phyloP scores from a whole-genome alignment of 2,888 invertebrate species.

The Xanthorhoe designata region DNA sequence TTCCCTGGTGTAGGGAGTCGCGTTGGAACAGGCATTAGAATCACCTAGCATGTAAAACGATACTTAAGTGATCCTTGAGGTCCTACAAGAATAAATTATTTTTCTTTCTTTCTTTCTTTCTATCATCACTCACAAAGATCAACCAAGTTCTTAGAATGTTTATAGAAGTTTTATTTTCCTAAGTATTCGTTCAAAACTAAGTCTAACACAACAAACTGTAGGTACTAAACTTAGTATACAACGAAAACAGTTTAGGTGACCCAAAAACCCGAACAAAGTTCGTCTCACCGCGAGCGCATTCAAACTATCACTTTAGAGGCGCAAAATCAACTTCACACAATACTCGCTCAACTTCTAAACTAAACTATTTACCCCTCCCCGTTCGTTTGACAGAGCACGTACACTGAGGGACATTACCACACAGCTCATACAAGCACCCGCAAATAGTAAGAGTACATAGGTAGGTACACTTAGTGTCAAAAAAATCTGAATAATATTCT shows the following conservation, averaged over 20 bases:
- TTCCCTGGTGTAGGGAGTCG: no score
- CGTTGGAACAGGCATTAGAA: no score
- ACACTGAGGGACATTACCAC: conserved; percentile 3
- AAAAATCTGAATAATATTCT: no score
- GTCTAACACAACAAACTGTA: neutral
- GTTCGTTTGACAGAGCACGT: conserved; percentile 2
- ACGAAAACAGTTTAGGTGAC: conserved; percentile 2
- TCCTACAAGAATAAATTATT: no score
- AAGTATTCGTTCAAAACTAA: neutral
- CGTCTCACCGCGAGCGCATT: neutral
- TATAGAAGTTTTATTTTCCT: neutral
- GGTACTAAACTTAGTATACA: neutral
- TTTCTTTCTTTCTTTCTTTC: no score
- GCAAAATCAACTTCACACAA: conserved; percentile 18
- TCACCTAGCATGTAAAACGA: no score
- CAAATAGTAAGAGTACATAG: conserved; percentile 11
- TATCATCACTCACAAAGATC: no score
- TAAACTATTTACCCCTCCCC: neutral
- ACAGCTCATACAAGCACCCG: conserved; percentile 7
- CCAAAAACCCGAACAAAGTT: neutral
- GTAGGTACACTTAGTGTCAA: neutral
- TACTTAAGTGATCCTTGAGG: no score
- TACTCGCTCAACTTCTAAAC: conserved; percentile 7
- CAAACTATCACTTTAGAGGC: conserved; percentile 15
- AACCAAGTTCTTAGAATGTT: neutral